Conservation (phyloP, 2,888 invertebrate genomes). For the Ectemnius continuus region DNA sequence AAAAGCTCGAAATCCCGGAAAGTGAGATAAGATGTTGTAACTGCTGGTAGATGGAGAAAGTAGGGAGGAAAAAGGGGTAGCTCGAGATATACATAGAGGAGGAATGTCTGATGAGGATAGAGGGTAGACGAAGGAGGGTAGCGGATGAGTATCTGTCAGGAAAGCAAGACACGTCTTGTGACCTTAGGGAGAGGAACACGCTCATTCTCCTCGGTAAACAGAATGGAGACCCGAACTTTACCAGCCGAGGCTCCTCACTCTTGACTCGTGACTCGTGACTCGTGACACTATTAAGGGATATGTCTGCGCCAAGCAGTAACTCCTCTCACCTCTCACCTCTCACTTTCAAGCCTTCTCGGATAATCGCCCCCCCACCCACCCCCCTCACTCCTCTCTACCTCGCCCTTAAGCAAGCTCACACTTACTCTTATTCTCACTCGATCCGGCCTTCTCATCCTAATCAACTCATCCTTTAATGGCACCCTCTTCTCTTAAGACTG, state of each 20-base stretch:
- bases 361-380: conserved; percentile 22
- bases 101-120: no score
- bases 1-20: no score
- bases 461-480: conserved; percentile 54
- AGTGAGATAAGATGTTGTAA: no score
- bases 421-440: conserved; percentile 6
- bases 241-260: conserved; percentile 43
- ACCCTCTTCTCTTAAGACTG: not conserved
- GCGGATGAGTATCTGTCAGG: conserved; percentile 42
- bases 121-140: no score
- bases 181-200: conserved; percentile 46
- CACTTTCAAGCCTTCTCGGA: conserved; percentile 25
- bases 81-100: no score
- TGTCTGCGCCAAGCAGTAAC: conserved; percentile 39
- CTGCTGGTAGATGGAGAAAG: no score
- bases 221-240: conserved; percentile 49
- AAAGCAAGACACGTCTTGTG: conserved; percentile 49
- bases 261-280: conserved; percentile 57
- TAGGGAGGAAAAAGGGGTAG: no score
- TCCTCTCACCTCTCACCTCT: conserved; percentile 35
- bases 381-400: conserved; percentile 11
- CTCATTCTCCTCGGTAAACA: conserved; percentile 55
- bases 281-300: conserved; percentile 57
- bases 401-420: not conserved
- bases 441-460: not conserved